These are phyloP conservation scores for Riptortus pedestris DNA, from an alignment of 1,140 invertebrate species.

Conservation along the genomic window DNA sequence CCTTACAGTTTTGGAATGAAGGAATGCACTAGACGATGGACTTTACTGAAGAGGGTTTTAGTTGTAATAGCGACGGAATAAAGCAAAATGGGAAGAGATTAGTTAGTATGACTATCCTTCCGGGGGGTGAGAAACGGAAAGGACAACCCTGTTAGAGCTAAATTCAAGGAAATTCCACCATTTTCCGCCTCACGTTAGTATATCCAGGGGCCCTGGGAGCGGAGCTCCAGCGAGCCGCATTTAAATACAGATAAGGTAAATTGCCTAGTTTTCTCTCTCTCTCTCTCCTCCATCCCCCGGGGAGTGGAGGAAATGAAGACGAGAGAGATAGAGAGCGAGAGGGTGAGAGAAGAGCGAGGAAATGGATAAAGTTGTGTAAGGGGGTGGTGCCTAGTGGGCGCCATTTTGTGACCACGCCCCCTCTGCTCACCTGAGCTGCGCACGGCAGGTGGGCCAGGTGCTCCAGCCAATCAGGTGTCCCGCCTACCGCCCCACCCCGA, in stretches of 20 bases:
- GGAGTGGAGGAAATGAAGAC: not conserved
- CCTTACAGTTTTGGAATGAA: too few species aligned
- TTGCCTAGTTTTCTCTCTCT: not conserved
- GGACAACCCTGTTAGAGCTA: too few species aligned
- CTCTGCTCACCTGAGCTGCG: constrained; percentile 4
- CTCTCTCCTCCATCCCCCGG: not conserved
- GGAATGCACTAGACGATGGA: too few species aligned
- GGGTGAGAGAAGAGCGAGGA: too few species aligned
- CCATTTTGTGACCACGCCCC: not conserved
- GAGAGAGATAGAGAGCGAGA: constrained; percentile 6
- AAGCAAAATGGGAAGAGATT: too few species aligned
- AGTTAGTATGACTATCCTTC: too few species aligned
- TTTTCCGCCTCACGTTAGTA: too few species aligned
- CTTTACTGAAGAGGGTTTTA: too few species aligned
- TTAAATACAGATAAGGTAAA: constrained; percentile 17
- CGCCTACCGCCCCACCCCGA: not conserved
- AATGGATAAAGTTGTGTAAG: constrained; percentile 7
- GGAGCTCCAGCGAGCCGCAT: not conserved
- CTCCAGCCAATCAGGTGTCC: constrained; percentile 9
- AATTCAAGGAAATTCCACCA: too few species aligned
- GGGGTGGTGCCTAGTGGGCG: not conserved
- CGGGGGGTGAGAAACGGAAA: too few species aligned
- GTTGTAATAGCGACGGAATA: too few species aligned
- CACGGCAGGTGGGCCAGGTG: not conserved
- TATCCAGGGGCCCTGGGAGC: too few species aligned